Conservation (phyloP, 2,113 vertebrate species). For the Anoura caudifer region DNA sequence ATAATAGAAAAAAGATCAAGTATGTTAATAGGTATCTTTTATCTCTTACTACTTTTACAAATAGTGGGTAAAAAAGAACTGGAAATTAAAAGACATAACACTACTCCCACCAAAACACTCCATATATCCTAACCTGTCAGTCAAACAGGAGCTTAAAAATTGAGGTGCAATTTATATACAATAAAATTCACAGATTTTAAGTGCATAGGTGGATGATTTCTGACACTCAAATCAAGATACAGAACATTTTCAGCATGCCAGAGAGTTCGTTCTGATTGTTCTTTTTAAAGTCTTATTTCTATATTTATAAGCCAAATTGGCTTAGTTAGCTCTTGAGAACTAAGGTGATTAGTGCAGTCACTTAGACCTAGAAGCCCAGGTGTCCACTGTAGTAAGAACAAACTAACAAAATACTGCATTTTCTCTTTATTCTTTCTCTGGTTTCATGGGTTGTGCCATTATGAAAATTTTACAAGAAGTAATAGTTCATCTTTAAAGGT, state of each 20-base stretch:
- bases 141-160: not conserved
- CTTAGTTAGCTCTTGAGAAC: not conserved
- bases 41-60: not conserved
- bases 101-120: not conserved
- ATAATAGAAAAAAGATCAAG: no score
- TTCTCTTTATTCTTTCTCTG: not conserved
- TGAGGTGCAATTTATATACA: not conserved
- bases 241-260: not conserved
- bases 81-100: not conserved
- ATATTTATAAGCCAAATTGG: not conserved
- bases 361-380: not conserved
- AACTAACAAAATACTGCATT: not conserved
- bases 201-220: not conserved
- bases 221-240: not conserved
- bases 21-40: not conserved
- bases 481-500: not conserved
- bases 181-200: not conserved
- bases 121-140: not conserved
- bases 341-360: not conserved
- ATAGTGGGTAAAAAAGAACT: not conserved
- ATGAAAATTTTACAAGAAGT: constrained; percentile 3
- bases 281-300: constrained; percentile 5
- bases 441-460: not conserved
- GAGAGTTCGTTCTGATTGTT: not conserved
- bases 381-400: not conserved